These are phyloP conservation scores for Euplagia quadripunctaria DNA, from an alignment of 2,888 invertebrate genomes.

Conservation along the genomic window DNA sequence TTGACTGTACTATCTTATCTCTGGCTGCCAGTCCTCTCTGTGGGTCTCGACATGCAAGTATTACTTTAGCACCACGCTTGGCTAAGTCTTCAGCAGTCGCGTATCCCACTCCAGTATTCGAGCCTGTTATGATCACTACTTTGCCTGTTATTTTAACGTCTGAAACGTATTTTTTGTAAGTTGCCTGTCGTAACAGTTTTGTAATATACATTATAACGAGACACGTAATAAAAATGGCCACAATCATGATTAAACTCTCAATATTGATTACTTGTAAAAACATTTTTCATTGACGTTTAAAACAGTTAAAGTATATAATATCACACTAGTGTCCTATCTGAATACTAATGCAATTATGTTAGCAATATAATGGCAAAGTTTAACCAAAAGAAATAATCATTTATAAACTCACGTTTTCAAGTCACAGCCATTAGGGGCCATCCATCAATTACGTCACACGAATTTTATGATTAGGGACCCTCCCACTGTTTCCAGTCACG, in stretches of 20 bases:
- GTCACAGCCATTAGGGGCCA: too few species aligned
- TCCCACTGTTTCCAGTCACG: too few species aligned
- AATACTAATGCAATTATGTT: not conserved
- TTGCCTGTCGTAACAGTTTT: conserved; percentile 50
- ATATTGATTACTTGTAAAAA: not conserved
- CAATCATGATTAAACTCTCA: not conserved
- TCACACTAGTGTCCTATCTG: not conserved
- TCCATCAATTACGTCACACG: too few species aligned
- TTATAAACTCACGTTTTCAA: too few species aligned
- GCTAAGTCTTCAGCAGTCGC: conserved; percentile 74
- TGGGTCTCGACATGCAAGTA: conserved; percentile 83
- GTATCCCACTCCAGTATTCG: conserved; percentile 71
- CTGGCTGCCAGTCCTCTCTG: conserved; percentile 59
- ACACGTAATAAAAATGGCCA: not conserved
- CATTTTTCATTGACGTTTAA: not conserved
- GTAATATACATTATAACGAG: conserved; percentile 24
- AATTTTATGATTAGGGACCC: too few species aligned
- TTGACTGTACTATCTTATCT: conserved; percentile 89
- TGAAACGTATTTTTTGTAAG: conserved; percentile 27
- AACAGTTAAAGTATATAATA: not conserved
- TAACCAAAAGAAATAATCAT: too few species aligned
- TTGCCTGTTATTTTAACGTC: conserved; percentile 56
- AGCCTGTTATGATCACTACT: conserved; percentile 71
- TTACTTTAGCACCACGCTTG: conserved; percentile 81
- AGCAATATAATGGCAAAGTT: not conserved